Conservation (phyloP, 2,888 invertebrate genomes). For the Punctoribates punctum region DNA sequence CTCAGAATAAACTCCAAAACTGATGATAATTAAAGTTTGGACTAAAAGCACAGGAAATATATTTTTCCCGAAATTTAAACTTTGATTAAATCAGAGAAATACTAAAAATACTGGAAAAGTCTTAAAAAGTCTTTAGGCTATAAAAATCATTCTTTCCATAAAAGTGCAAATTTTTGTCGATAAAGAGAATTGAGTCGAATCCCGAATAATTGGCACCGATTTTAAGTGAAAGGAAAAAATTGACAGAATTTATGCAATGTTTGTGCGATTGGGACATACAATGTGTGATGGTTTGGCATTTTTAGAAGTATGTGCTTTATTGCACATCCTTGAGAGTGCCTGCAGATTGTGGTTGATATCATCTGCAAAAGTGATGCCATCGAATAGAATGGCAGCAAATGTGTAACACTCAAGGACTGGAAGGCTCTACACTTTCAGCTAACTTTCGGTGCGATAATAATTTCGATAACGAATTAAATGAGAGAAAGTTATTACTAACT, state of each 20-base stretch:
- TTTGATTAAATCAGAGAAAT: background rate
- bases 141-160: background rate
- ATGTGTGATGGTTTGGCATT: conserved; percentile 13
- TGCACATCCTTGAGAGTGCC: conserved; percentile 26
- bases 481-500: conserved; percentile 24
- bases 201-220: background rate
- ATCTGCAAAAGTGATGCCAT: conserved; percentile 7
- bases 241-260: background rate
- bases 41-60: background rate
- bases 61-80: background rate
- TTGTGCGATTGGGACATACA: background rate
- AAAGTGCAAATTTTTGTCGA: background rate
- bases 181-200: background rate
- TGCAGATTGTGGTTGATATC: background rate
- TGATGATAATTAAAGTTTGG: background rate
- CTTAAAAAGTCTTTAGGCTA: background rate
- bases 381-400: conserved; percentile 26
- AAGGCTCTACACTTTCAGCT: background rate
- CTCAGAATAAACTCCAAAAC: background rate
- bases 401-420: conserved; percentile 17
- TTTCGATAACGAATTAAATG: background rate
- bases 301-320: conserved; percentile 3
- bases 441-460: background rate
- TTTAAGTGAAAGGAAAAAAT: background rate
- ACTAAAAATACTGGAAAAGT: conserved; percentile 21